These are phyloP conservation scores for Eupelmus urozonus DNA, from an alignment of 2,888 invertebrate genomes.

Conservation along the genomic window DNA sequence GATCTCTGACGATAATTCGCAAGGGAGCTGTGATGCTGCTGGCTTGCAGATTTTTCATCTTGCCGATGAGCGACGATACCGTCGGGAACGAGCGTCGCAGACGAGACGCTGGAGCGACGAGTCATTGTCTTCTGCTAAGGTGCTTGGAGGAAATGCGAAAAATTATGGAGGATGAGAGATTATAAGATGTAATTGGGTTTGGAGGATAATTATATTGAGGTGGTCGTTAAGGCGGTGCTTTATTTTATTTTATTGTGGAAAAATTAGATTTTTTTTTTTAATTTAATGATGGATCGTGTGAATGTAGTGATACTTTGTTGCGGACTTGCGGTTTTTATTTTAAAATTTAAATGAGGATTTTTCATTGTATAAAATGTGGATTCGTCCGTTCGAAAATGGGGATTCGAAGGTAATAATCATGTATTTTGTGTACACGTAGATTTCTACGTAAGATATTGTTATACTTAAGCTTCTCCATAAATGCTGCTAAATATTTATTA, in stretches of 20 bases:
- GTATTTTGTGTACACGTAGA: no score
- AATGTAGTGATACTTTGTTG: no score
- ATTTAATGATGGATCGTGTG: no score
- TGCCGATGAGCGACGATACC: constrained; percentile 45
- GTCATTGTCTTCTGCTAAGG: neutral
- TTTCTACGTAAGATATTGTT: no score
- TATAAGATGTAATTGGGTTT: constrained; percentile 19
- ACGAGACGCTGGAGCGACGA: neutral
- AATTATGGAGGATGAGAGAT: constrained; percentile 11
- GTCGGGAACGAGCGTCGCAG: constrained; percentile 32
- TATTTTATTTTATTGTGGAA: neutral
- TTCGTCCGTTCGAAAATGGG: no score
- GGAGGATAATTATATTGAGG: neutral
- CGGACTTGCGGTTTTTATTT: no score
- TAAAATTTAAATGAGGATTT: no score
- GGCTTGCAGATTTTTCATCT: constrained; percentile 58
- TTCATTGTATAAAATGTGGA: no score
- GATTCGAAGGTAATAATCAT: no score
- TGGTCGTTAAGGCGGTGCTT: neutral
- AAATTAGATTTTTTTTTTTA: neutral
- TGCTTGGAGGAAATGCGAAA: no score
- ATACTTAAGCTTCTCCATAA: no score
- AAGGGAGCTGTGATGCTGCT: constrained; percentile 44
- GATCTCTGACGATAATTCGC: constrained; percentile 50
- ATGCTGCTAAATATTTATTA: no score